phyloP scores from a whole-genome alignment of 2,113 vertebrate genomes.

The Fulica atra region DNA sequence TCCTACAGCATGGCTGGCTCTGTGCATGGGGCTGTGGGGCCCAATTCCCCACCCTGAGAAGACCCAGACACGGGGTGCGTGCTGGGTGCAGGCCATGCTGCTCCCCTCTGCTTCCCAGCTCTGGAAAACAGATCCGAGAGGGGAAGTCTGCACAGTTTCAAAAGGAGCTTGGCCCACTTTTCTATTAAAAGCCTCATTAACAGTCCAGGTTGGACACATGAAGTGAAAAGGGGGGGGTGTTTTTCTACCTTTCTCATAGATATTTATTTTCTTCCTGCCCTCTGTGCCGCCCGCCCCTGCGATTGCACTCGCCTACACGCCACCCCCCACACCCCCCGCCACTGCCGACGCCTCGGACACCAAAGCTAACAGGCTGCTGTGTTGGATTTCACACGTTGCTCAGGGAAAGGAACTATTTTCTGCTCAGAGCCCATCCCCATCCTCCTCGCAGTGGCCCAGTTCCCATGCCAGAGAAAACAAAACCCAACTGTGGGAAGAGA shows the following conservation, averaged over 20 bases:
- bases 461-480: slow-evolving; percentile 11
- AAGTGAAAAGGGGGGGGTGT: background rate
- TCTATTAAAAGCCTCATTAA: background rate
- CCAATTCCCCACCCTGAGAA: background rate
- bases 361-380: background rate
- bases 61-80: rapidly evolving
- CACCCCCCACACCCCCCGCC: background rate
- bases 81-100: background rate
- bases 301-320: background rate
- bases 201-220: background rate
- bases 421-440: background rate
- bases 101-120: background rate
- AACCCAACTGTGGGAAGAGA: background rate
- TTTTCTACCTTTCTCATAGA: background rate
- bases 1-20: background rate
- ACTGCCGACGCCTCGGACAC: rapidly evolving
- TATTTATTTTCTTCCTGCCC: background rate
- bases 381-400: background rate
- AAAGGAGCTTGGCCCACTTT: background rate
- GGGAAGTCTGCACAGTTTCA: background rate
- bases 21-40: rapidly evolving
- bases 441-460: background rate
- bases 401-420: background rate
- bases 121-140: background rate
- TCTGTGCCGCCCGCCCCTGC: background rate